These are phyloP conservation scores for Stenchaetothrips biformis DNA, from an alignment of 2,888 invertebrate genomes.

Conservation along the genomic window DNA sequence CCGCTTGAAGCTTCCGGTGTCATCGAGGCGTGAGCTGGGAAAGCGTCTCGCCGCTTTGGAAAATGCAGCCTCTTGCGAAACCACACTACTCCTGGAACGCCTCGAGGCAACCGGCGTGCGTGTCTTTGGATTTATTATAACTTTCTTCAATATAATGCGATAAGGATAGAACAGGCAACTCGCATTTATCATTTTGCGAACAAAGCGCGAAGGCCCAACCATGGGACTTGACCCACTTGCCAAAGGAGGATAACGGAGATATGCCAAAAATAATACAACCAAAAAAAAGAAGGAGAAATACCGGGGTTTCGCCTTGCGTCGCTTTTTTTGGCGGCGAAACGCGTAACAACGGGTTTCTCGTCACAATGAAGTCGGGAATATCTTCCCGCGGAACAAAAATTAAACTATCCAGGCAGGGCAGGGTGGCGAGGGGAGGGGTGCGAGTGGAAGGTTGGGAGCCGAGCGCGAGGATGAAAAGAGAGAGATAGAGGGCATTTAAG, in stretches of 20 bases:
- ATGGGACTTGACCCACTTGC: neutral
- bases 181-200: no score
- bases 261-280: neutral
- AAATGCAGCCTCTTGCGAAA: no score
- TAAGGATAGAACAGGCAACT: no score
- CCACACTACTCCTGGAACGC: neutral
- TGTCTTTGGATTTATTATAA: no score
- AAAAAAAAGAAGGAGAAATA: constrained; percentile 1
- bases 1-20: no score
- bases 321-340: constrained; percentile 1
- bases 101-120: neutral
- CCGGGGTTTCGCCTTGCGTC: neutral
- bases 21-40: no score
- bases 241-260: neutral
- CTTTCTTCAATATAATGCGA: no score
- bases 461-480: neutral
- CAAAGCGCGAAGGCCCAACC: no score
- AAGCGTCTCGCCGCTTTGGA: no score
- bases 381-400: constrained; percentile 7
- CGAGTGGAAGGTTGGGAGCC: neutral
- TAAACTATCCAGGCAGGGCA: neutral
- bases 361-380: constrained; percentile 20
- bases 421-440: neutral
- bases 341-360: constrained; percentile 17
- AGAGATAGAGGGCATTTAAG: neutral